These are phyloP conservation scores for Anadara kagoshimensis DNA, from an alignment of 1,140 invertebrate genomes.

Conservation along the genomic window DNA sequence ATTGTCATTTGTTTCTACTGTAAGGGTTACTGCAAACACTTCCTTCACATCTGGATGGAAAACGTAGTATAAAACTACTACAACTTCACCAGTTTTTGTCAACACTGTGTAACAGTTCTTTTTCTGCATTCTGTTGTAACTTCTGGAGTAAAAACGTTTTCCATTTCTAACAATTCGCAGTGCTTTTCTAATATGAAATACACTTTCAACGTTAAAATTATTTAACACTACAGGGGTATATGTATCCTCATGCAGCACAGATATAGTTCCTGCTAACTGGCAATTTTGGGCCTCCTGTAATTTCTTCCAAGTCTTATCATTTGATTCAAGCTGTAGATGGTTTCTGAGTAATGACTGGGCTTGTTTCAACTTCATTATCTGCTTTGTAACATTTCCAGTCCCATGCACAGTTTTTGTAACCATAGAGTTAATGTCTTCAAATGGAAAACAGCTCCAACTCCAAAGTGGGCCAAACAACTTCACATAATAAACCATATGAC, in stretches of 20 bases:
- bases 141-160: neutral
- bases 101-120: neutral
- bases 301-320: too few relatives aligned
- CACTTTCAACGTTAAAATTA: neutral
- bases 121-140: neutral
- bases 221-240: neutral
- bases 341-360: too few relatives aligned
- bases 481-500: constrained; percentile 28
- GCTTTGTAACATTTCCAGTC: constrained; percentile 19
- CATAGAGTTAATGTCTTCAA: constrained; percentile 20
- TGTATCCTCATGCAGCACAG: constrained; percentile 15
- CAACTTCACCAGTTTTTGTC: neutral
- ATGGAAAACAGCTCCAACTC: constrained; percentile 22
- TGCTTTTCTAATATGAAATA: neutral
- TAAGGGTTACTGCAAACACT: neutral
- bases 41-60: neutral
- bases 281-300: too few relatives aligned
- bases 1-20: too few relatives aligned
- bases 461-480: constrained; percentile 42
- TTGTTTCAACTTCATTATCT: too few relatives aligned
- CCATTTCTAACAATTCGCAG: too few relatives aligned
- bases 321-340: too few relatives aligned
- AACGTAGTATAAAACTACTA: constrained; percentile 5
- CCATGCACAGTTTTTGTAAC: constrained; percentile 14
- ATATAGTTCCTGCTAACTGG: too few relatives aligned